Percentiles rank a stretch among this genome's conserved stretches.
phyloP scores from a whole-genome alignment of 1,140 invertebrate species.

The Ridgeia piscesae region DNA sequence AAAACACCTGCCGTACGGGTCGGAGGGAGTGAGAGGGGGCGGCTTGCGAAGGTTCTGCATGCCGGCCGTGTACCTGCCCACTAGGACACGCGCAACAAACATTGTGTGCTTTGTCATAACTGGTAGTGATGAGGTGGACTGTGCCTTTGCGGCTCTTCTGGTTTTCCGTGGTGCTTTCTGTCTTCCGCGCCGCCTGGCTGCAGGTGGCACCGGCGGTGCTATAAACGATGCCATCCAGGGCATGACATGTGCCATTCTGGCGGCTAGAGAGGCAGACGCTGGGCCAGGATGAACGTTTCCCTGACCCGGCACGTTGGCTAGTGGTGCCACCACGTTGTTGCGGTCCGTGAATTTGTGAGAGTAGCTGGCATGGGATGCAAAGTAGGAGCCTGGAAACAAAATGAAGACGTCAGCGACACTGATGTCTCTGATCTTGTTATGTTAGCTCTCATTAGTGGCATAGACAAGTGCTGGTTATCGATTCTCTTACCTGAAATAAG shows the following conservation, averaged over 20 bases:
- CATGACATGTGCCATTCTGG: too few species aligned
- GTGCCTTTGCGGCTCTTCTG: background rate
- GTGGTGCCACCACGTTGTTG: background rate
- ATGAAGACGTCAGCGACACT: background rate
- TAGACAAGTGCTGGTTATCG: too few species aligned
- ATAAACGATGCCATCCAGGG: background rate
- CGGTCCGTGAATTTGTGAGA: slow-evolving; percentile 22
- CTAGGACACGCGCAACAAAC: slow-evolving; percentile 45
- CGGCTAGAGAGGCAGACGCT: background rate
- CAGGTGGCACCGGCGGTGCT: background rate
- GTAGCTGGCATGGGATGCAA: slow-evolving; percentile 25
- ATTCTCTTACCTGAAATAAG: too few species aligned
- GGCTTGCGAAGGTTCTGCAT: slow-evolving; percentile 34
- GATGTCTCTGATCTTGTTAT: background rate
- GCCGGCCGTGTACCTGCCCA: slow-evolving; percentile 40
- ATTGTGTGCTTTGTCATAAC: slow-evolving; percentile 29
- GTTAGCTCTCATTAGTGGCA: too few species aligned
- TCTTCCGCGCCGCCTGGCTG: background rate
- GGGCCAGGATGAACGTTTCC: background rate
- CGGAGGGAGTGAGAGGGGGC: slow-evolving; percentile 34
- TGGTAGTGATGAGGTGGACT: background rate
- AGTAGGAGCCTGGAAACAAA: slow-evolving; percentile 24
- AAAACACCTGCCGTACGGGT: slow-evolving; percentile 29
- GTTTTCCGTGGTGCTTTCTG: background rate
- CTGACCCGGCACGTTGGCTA: background rate